Percentiles rank a stretch among this genome's conserved stretches.
Conservation (phyloP, 2,888 invertebrate genomes). For the Harpalus rufipes region DNA sequence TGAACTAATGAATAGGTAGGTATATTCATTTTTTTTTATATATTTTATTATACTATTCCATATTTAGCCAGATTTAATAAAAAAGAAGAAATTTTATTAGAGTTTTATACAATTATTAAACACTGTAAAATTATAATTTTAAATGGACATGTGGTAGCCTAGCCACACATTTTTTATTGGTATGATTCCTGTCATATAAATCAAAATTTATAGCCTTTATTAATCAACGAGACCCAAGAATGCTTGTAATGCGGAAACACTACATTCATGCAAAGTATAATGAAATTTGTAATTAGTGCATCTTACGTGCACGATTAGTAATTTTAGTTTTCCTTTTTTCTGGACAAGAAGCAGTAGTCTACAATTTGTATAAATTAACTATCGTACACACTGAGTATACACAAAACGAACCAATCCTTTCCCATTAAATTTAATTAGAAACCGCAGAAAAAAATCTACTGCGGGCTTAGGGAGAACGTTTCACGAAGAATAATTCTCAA, state of each 20-base stretch:
- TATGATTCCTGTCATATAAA: background rate
- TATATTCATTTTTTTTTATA: no score
- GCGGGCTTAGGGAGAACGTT: constrained; percentile 14
- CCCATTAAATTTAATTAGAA: constrained; percentile 62
- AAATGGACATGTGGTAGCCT: background rate
- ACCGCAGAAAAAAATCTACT: constrained; percentile 53
- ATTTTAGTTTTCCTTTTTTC: constrained; percentile 21
- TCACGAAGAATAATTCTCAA: constrained; percentile 13
- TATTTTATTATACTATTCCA: no score
- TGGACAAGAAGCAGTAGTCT: constrained; percentile 20
- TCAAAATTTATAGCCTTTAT: background rate
- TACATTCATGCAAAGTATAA: constrained; percentile 10
- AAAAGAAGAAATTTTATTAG: no score
- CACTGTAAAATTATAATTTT: background rate
- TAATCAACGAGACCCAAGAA: background rate
- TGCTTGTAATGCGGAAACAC: constrained; percentile 43
- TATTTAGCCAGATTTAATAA: no score
- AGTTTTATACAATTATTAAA: no score
- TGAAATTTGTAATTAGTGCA: constrained; percentile 57
- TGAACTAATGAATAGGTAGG: no score
- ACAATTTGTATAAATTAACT: constrained; percentile 63
- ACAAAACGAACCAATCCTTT: constrained; percentile 54
- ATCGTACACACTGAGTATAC: constrained; percentile 26
- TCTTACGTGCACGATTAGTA: constrained; percentile 25
- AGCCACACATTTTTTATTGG: background rate